Conservation (phyloP, 2,888 invertebrate genomes). For the Leptinotarsa juncta region DNA sequence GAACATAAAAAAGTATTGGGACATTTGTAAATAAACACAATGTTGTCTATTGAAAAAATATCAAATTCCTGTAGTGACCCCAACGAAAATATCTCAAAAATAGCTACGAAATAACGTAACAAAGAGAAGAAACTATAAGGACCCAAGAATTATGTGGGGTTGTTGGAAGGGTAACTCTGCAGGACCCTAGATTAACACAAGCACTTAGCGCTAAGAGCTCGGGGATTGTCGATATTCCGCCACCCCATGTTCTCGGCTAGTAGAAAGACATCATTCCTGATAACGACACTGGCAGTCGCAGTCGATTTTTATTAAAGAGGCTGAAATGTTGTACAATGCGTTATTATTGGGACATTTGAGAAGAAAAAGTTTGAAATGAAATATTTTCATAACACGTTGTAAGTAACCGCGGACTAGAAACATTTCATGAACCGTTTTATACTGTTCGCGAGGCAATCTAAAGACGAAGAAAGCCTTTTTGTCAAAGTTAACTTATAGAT, state of each 20-base stretch:
- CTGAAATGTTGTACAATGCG: background rate
- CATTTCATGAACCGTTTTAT: too few relatives aligned
- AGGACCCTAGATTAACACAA: conserved; percentile 36
- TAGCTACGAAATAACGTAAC: background rate
- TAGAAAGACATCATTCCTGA: conserved; percentile 33
- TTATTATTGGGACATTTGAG: background rate
- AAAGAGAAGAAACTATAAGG: conserved; percentile 11
- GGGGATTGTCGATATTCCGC: conserved; percentile 21
- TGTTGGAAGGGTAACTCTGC: conserved; percentile 22
- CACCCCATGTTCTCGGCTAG: conserved; percentile 23
- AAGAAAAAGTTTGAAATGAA: background rate
- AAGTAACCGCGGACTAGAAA: too few relatives aligned
- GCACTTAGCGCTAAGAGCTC: conserved; percentile 63
- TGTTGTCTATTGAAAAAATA: background rate
- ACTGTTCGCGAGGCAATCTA: too few relatives aligned
- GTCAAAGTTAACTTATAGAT: too few relatives aligned
- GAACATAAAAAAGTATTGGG: too few relatives aligned
- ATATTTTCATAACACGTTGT: too few relatives aligned
- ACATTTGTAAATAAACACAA: background rate
- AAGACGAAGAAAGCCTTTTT: too few relatives aligned
- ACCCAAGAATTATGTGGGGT: conserved; percentile 12
- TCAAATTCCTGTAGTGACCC: background rate
- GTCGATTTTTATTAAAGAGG: background rate
- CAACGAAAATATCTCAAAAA: background rate
- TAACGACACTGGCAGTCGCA: conserved; percentile 12